Base-by-base conservation (phyloP, 1,140 invertebrate genomes). In the Drosophila lacertosa region DNA sequence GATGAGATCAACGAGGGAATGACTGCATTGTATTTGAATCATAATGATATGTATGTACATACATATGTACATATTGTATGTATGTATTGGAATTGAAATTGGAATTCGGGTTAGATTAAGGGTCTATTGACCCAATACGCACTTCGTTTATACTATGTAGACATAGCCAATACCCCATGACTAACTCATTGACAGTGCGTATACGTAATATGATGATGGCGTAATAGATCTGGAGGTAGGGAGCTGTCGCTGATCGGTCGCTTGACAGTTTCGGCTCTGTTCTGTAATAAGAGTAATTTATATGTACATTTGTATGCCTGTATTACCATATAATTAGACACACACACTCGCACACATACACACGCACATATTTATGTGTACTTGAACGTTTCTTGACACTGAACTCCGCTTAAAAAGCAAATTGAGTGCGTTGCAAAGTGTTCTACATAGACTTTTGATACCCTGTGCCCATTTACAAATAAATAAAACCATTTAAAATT, bases 321-420 rank as follows among this genome's bases (percentile, higher is more conserved):
- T 81, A 89, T 89, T 89, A 89, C 86, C 86, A 89, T 81, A 89
- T 82, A 89, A 89, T 89, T 89, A 89, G 86, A 77, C 77, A 74
- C 45, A 65, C 13, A 57, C 20, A 32, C 33, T 4, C 15, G 37
- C 13, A 62, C 24, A 54, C 40, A 37, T 11, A 57, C 20, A 32
- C 33, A n/a, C n/a, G n/a, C n/a, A n/a, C n/a, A 54, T 51, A 13
- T 37, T 3, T 26, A 29, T 40, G n/a, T 29, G 26, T 40, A 80
- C 81, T 86, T 78, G 67, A 84, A 64, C 73, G 76, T 84, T 84
- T 84, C 80, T 86, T 84, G 81, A 84, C 77, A 86, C 76, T 70
- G 60, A 65, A 57, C 67, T 37, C 40, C 44, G 64, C 58, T 51
- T 51, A 65, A 65, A 71, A 45, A 62, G 62, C 47, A 65, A 54